These are phyloP conservation scores for Osmerus eperlanus DNA, from an alignment of 2,113 vertebrate genomes.

Conservation along the genomic window DNA sequence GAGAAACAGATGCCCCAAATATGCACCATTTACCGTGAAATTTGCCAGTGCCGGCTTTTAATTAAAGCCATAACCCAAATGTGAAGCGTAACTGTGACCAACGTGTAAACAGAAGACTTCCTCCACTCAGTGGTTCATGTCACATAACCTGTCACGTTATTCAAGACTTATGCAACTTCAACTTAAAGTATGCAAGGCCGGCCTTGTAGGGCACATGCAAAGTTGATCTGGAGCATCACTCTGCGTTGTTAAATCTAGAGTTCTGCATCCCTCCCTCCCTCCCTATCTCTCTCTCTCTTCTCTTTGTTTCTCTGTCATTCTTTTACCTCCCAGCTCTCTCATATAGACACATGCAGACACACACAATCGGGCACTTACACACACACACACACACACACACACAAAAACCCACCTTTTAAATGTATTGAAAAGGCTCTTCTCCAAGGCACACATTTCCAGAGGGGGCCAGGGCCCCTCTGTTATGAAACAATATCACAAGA, in stretches of 20 bases:
- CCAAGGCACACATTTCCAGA: conserved; percentile 10
- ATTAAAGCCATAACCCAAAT: conserved; percentile 16
- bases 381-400: not conserved
- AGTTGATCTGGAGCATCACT: not conserved
- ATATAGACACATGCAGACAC: conserved; percentile 1
- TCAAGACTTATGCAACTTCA: not conserved
- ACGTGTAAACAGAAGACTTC: conserved; percentile 53
- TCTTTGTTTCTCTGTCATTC: not conserved
- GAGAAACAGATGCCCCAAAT: not conserved
- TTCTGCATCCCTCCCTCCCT: conserved; percentile 24
- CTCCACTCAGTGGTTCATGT: conserved; percentile 41
- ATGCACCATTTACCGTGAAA: conserved; percentile 12
- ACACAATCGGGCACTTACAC: not conserved
- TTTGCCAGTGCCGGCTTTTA: not conserved
- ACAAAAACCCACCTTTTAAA: not conserved
- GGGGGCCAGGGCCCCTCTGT: conserved; percentile 4
- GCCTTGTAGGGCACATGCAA: too few relatives aligned
- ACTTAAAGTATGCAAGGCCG: not conserved
- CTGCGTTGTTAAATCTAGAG: conserved; percentile 8
- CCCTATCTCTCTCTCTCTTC: not conserved
- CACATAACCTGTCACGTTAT: conserved; percentile 33
- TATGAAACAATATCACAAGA: conserved; percentile 19
- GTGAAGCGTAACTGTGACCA: conserved; percentile 20
- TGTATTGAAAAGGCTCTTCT: not conserved
- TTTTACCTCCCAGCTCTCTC: not conserved